These are phyloP conservation scores for Sphenopsis melanotis DNA, from an alignment of 2,797 vertebrate species.

Conservation along the genomic window DNA sequence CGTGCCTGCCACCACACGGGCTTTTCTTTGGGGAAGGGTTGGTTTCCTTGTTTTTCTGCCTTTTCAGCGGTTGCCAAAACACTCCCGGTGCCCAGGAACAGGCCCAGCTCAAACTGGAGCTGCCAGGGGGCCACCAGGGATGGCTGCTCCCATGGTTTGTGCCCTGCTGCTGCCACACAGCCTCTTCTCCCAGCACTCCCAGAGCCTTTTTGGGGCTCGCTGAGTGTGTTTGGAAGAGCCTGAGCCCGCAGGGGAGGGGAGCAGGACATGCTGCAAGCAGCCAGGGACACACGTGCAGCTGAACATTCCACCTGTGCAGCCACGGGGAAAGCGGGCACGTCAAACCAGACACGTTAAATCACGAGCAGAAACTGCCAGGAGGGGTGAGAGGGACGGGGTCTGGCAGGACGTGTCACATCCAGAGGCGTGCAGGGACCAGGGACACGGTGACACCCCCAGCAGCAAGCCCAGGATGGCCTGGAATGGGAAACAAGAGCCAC, in stretches of 20 bases:
- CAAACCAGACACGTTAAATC: not conserved
- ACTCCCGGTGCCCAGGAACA: not conserved
- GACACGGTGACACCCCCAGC: not conserved
- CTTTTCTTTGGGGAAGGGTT: not conserved
- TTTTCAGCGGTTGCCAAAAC: not conserved
- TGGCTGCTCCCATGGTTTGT: not conserved
- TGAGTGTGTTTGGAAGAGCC: not conserved
- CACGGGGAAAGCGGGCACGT: accelerated
- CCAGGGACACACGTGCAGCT: not conserved
- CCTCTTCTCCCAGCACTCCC: not conserved
- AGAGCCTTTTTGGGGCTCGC: accelerated
- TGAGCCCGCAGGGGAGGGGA: accelerated
- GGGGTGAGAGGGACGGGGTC: not conserved
- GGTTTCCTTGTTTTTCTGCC: not conserved
- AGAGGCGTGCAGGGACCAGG: accelerated
- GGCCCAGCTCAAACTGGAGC: not conserved
- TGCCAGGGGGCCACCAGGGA: not conserved
- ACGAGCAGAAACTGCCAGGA: not conserved
- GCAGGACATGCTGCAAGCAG: accelerated
- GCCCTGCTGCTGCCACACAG: not conserved
- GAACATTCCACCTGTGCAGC: not conserved
- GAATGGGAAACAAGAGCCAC: accelerated
- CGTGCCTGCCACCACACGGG: not conserved
- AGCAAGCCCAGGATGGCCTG: not conserved
- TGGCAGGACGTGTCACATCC: accelerated